These are phyloP conservation scores for Centruroides sculpturatus DNA, from an alignment of 1,140 invertebrate genomes.

Conservation along the genomic window DNA sequence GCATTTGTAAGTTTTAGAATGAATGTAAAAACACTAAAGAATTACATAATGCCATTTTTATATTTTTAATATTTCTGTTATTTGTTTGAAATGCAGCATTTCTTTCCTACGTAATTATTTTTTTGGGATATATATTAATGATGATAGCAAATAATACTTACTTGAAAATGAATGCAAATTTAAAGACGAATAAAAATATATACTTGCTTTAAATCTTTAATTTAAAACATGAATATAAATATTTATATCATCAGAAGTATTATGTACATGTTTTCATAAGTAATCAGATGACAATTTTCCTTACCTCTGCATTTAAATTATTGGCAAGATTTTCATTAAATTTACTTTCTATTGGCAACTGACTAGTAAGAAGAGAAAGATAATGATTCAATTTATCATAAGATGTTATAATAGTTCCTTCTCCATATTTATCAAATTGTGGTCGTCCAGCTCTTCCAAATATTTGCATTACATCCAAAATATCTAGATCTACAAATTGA, in stretches of 20 bases:
- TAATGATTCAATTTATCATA: conserved; percentile 90
- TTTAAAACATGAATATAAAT: background rate
- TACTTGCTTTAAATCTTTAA: background rate
- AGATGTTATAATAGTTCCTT: conserved; percentile 89
- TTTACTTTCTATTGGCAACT: conserved; percentile 96
- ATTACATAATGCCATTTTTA: too few relatives aligned
- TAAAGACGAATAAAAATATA: too few relatives aligned
- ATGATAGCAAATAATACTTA: too few relatives aligned
- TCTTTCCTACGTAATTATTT: too few relatives aligned
- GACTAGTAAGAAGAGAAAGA: conserved; percentile 82
- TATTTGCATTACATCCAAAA: conserved; percentile 97
- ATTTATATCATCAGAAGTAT: background rate
- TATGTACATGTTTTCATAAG: background rate
- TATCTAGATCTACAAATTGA: conserved; percentile 84
- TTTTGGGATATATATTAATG: too few relatives aligned
- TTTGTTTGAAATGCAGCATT: too few relatives aligned
- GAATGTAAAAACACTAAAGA: too few relatives aligned
- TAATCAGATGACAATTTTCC: conserved; percentile 9
- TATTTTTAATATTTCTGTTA: too few relatives aligned
- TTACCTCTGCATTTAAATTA: conserved; percentile 94
- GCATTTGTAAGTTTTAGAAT: too few relatives aligned
- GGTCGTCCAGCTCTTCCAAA: conserved; percentile 95
- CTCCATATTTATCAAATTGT: conserved; percentile 54
- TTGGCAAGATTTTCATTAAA: conserved; percentile 83
- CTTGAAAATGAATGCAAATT: too few relatives aligned